Evolutionary conservation across 30 jellyfish, hydroid and myxozoan species (phyloP), one percentile per base, ranked within the genome.

Genomic region (Catostylus mosaicus): DNA sequence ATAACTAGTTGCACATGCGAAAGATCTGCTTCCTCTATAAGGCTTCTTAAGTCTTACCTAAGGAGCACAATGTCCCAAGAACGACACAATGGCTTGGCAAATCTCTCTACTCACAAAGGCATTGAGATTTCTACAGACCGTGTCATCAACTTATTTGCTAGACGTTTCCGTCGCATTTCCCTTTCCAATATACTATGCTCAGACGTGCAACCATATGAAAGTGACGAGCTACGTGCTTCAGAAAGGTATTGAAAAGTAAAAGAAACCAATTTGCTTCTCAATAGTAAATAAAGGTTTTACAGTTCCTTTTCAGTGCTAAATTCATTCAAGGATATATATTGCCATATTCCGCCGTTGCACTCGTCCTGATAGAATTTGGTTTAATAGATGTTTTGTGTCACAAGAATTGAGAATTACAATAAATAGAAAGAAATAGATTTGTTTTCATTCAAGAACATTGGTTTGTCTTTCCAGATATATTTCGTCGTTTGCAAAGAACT

Each of bases 41-140:
- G 88, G 9, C 18, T 59, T 0, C 19, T 77, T 38, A 77, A 51
- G 57, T 20, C 88, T 0, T 77, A 56, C 37, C 36, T 62, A 24
- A 33, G 88, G 22, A 77, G 78, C 35, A 77, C 78, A 60, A 77
- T 77, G 88, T 54, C 88, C 30, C 78, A 77, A 56, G 63, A 5
- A 10, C 33, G 88, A 37, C 31, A 54, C 37, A 77, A 54, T 36
- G 88, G 67, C 36, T 37, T 77, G 26, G 67, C 88, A 10, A 11
- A 80, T 12, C 40, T 77, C 40, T 77, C 29, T 45, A 54, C 62
- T 35, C 88, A 77, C 47, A 77, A 56, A 30, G 88, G 57, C 30
- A 34, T 45, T 0, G 48, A 77, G n/a, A 38, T 59, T 9, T n/a
- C 48, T n/a, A 40, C 30, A 30, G 78, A 75, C n/a, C 24, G 33